Evolutionary conservation across 2,797 vertebrate species (phyloP), one percentile per base, ranked within the genome.

Genomic region (Pseudomugil tenellus): DNA sequence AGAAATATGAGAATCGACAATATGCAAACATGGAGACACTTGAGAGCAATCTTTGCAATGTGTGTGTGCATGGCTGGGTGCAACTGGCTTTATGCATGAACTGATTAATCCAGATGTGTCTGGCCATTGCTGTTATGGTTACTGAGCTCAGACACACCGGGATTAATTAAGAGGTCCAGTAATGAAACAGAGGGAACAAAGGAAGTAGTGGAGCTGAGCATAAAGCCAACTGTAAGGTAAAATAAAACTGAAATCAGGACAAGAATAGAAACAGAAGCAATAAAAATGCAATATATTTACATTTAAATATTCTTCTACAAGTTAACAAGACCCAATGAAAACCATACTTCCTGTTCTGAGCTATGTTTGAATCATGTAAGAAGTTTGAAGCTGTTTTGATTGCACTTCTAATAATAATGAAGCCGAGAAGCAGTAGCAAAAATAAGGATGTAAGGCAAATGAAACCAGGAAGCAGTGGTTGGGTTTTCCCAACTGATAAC

Each of bases 1-100:
- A 79, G 84, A 87, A 80, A 91, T 81, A 77, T 83, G 86, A 86
- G 86, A 72, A 58, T 34, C n/a, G 63, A 69, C 74, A 46, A 84
- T 69, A 74, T 71, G 70, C 67, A 58, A 59, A 58, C 14, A 32
- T 14, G 26, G 72, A 72, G 59, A 73, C 72, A 76, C 61, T 58
- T 73, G 72, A 84, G 70, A 73, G 68, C 63, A 69, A 73, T 74
- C 66, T 71, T 63, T n/a, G 19, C 39, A 43, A 17, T 56, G 35
- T 17, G 54, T 56, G 26, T 46, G 17, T 25, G 8, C n/a, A 1
- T 13, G 49, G 28, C 19, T 37, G 19, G 3, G 0, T 72, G 61
- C 14, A 32, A 48, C n/a, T n/a, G n/a, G n/a, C n/a, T n/a, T n/a
- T n/a, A n/a, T n/a, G n/a, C n/a, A n/a, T n/a, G n/a, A n/a, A n/a